A percentile compares a stretch with the other conserved stretches of the same genome.
phyloP scores from a whole-genome alignment of 1,140 invertebrate species.

The Drosophila ficusphila region DNA sequence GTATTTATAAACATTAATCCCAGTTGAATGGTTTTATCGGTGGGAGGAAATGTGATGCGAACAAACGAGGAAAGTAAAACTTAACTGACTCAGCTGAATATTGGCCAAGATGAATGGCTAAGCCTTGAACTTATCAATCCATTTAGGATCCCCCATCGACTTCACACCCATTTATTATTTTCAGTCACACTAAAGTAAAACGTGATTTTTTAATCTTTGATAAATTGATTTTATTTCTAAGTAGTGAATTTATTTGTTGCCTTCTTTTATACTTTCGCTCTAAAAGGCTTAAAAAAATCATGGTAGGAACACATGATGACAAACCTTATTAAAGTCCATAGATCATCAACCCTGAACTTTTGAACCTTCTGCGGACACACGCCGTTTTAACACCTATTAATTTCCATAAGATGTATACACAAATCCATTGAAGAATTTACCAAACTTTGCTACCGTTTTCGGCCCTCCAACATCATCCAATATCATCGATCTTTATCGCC shows the following conservation, averaged over 20 bases:
- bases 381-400: constrained; percentile 24
- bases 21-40: neutral
- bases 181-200: neutral
- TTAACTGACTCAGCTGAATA: neutral
- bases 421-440: neutral
- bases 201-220: neutral
- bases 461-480: neutral
- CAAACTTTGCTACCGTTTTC: constrained; percentile 35
- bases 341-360: constrained; percentile 18
- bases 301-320: neutral
- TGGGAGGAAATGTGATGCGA: neutral
- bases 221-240: neutral
- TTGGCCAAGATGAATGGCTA: neutral
- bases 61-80: constrained; percentile 16
- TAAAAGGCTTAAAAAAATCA: no score
- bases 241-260: no score
- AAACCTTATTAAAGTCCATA: constrained; percentile 1
- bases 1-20: constrained; percentile 38
- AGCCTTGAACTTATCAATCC: constrained; percentile 5
- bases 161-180: constrained; percentile 1
- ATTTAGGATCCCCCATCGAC: constrained; percentile 2
- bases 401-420: constrained; percentile 7
- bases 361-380: constrained; percentile 1
- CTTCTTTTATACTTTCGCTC: no score
- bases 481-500: constrained; percentile 2